Percentiles rank a stretch among this genome's conserved stretches.
These are phyloP conservation scores for Fratercula arctica DNA, from an alignment of 2,797 vertebrate genomes.

Conservation along the genomic window DNA sequence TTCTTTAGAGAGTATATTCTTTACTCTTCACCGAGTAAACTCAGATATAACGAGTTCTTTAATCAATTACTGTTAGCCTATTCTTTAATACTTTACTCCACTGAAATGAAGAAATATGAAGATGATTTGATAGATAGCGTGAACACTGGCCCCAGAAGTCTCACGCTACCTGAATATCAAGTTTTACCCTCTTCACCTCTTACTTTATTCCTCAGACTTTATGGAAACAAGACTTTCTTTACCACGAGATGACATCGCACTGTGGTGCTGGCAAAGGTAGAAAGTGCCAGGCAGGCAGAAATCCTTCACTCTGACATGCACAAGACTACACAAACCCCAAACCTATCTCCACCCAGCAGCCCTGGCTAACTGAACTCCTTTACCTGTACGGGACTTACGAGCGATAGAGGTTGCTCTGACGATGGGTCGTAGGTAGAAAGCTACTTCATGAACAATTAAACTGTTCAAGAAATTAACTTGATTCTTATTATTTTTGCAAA, in stretches of 20 bases:
- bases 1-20: not conserved
- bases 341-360: not conserved
- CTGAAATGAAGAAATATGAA: not conserved
- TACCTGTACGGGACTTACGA: rapidly evolving
- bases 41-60: not conserved
- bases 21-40: not conserved
- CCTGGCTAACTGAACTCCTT: not conserved
- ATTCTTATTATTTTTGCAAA: not conserved
- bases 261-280: not conserved
- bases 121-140: not conserved
- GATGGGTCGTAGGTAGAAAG: not conserved
- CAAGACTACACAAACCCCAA: rapidly evolving
- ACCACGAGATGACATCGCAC: not conserved
- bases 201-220: not conserved
- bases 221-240: not conserved
- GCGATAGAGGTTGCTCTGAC: not conserved
- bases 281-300: not conserved
- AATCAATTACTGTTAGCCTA: not conserved
- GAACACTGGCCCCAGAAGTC: not conserved
- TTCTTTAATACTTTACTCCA: not conserved
- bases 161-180: not conserved
- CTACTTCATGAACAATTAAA: not conserved
- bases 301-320: rapidly evolving
- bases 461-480: not conserved
- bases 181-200: not conserved